Conservation (phyloP, 2,888 invertebrate species). For the Coenonympha arcania region DNA sequence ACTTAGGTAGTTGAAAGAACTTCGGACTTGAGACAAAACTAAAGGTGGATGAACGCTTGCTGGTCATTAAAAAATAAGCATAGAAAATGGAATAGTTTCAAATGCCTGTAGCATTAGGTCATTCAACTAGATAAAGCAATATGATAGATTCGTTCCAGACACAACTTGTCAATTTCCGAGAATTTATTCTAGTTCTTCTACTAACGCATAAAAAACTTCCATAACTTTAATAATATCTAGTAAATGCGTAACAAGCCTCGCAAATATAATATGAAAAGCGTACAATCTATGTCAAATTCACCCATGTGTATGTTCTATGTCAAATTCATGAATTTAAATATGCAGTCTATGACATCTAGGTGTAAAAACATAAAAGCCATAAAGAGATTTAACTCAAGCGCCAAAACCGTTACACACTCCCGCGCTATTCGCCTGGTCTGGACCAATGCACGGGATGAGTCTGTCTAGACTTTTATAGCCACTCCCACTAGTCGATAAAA, state of each 20-base stretch:
- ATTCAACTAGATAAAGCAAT: constrained; percentile 1
- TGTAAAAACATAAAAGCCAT: too few relatives aligned
- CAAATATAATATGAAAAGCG: constrained; percentile 44
- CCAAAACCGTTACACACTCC: constrained; percentile 59
- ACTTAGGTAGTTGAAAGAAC: too few relatives aligned
- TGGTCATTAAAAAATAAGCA: neutral
- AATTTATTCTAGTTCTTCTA: neutral
- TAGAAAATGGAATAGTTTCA: neutral
- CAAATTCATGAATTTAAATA: neutral
- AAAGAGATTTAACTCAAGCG: too few relatives aligned
- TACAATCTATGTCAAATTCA: constrained; percentile 27
- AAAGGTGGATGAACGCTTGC: neutral
- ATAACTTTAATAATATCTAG: constrained; percentile 57
- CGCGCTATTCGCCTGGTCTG: constrained; percentile 31
- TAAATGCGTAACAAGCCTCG: constrained; percentile 70
- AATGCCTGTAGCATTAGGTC: constrained; percentile 4
- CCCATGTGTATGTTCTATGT: neutral
- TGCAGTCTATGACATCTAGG: too few relatives aligned
- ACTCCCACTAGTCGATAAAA: constrained; percentile 36
- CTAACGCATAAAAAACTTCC: constrained; percentile 32
- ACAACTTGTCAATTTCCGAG: neutral
- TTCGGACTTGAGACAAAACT: neutral
- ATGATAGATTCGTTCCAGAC: constrained; percentile 8
- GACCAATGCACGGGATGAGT: constrained; percentile 40
- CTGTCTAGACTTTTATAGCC: constrained; percentile 35